Percentiles rank a stretch among this genome's conserved stretches.
phyloP scores from a whole-genome alignment of 2,113 vertebrate species.

The Cololabis saira region DNA sequence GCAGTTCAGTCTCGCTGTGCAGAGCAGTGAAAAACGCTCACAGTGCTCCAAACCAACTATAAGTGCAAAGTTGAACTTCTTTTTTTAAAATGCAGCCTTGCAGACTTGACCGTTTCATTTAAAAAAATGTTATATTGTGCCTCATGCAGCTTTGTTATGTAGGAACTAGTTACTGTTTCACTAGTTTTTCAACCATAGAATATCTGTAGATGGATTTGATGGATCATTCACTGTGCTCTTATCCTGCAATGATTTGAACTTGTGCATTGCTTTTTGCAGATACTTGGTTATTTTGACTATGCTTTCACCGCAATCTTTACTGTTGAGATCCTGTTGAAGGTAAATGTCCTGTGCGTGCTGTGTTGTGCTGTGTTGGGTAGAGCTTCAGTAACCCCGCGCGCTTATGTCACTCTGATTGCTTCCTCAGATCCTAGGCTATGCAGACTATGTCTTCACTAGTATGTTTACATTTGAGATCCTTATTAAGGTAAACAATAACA shows the following conservation, averaged over 20 bases:
- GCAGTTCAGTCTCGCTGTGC: no score
- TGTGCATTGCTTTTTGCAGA: slow-evolving; percentile 91
- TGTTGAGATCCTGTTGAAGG: slow-evolving; percentile 99
- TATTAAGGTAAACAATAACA: slow-evolving; percentile 90
- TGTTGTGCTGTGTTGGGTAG: slow-evolving; percentile 68
- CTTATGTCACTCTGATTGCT: slow-evolving; percentile 85
- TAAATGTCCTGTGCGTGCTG: slow-evolving; percentile 82
- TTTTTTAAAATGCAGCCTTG: no score
- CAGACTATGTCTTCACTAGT: slow-evolving; percentile 99
- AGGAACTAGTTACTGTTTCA: not conserved
- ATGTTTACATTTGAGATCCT: slow-evolving; percentile 99
- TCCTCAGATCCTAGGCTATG: slow-evolving; percentile 99
- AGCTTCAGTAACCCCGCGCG: slow-evolving; percentile 73
- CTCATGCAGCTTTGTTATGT: slow-evolving; percentile 8
- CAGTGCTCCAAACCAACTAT: no score
- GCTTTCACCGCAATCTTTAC: slow-evolving; percentile 99
- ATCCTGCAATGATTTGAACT: slow-evolving; percentile 58
- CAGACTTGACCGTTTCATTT: not conserved
- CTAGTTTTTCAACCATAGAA: slow-evolving; percentile 13
- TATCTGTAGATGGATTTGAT: slow-evolving; percentile 2
- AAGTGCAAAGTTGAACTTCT: no score
- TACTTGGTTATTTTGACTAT: slow-evolving; percentile 99
- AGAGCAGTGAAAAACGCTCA: no score
- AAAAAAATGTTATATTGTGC: not conserved
- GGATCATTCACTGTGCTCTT: slow-evolving; percentile 38